Percentiles rank a stretch among this genome's conserved stretches.
Conservation (phyloP, 2,113 vertebrate genomes). For the Hystrix brachyura region DNA sequence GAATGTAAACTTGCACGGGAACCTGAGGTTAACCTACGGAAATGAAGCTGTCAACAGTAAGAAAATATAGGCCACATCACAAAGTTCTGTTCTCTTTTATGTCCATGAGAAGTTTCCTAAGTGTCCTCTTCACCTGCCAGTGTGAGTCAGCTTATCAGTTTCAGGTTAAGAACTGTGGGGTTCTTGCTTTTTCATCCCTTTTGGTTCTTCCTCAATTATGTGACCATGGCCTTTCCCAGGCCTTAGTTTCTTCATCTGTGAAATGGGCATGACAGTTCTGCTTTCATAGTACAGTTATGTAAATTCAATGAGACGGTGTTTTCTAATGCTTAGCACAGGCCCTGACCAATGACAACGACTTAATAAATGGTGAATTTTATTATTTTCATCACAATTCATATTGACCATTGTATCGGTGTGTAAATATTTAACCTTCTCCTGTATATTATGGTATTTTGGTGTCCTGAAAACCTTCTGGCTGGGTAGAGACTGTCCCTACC, state of each 20-base stretch:
- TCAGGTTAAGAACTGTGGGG: rapidly evolving
- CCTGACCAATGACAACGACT: background rate
- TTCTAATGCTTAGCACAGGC: background rate
- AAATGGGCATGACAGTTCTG: background rate
- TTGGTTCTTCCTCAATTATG: background rate
- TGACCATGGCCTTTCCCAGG: background rate
- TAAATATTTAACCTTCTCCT: background rate
- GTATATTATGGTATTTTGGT: background rate
- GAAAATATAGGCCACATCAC: background rate
- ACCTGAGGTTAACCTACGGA: background rate
- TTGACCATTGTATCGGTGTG: background rate
- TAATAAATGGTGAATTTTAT: background rate
- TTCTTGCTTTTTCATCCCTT: background rate
- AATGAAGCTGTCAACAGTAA: background rate
- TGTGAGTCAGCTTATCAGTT: rapidly evolving
- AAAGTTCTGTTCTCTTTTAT: background rate
- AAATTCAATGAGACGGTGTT: background rate
- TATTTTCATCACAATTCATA: background rate
- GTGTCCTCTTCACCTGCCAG: rapidly evolving
- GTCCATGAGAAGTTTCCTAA: background rate
- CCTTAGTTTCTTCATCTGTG: background rate
- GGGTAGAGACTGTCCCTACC: background rate
- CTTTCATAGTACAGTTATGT: background rate
- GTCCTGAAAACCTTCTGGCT: background rate
- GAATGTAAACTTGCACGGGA: background rate